Evolutionary conservation across 1,140 invertebrate species (phyloP), one percentile per base, ranked within the genome.

Genomic region (Phortica variegata): DNA sequence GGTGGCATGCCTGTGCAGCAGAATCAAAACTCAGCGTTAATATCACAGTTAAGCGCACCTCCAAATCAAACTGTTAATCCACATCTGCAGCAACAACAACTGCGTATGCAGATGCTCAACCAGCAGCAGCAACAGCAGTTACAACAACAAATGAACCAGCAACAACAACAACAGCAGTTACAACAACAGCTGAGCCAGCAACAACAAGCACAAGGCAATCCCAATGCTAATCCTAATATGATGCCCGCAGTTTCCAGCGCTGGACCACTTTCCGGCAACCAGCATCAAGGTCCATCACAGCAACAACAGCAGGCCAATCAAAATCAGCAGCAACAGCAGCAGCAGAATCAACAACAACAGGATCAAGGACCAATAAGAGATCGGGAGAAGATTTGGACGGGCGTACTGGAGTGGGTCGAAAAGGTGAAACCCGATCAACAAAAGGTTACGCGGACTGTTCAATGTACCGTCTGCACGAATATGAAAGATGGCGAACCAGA

Each of bases 331-430:
- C 57, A 69, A 39, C 44, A 52, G 6, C 54, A 58, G 38, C 72
- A 77, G 34, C 59, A 55, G 10, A 37, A 43, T 19, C 48, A 52
- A 15, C 49, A 53, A 29, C 49, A 50, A 37, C 54, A 59, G 20
- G 58, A 65, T 32, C 49, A 56, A 47, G 29, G 55, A 26, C 55
- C 62, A 34, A 31, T 68, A 23, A 17, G 37, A 39, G 43, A 49
- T 26, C 56, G 66, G 0, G 73, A 74, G 38, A 71, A 65, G 42
- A 91, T 95, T 65, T 94, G 91, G 91, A 84, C 85, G 58, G 93
- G 93, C 8, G 78, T 89, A 0, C 75, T 96, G 3, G 93, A 96
- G 77, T 96, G 92, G 90, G 87, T 91, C 56, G 93, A 96, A 63
- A 95, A 95, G 73, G 82, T 83, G 42, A 84, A 83, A 61, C 80